Evolutionary conservation across 1,140 invertebrate genomes (phyloP), one percentile per base, ranked within the genome.

Genomic region (Eupeodes corollae): DNA sequence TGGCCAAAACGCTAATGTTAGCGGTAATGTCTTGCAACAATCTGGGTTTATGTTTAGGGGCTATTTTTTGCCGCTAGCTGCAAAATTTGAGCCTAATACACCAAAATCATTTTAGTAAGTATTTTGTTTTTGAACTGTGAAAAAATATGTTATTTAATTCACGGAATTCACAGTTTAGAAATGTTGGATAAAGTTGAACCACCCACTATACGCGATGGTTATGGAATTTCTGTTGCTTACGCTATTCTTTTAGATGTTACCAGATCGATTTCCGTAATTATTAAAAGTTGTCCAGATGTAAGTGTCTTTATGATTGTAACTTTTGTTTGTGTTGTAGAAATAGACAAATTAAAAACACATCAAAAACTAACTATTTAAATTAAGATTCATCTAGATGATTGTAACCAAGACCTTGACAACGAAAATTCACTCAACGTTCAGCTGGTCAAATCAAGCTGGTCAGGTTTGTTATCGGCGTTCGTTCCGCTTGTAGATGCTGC

Each of bases 181-280:
- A 88, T 94, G 84, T 70, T 95, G 54, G 94, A 98, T 58, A 92
- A 94, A 69, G 78, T 86, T 9, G 94, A 98, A 56, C 86, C 91
- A n/a, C 92, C 91, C 0, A 71, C 77, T 32, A 86, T 97, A 53
- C 87, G 89, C 12, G 91, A 97, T 55, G 93, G 93, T 9, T 98
- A 98, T 74, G 91, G 91, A 31, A 86, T 98, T 46, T 95, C 92
- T 1, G 77, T 97, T 19, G 91, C 91, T 1, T 97, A 94, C 70
- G 84, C 88, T 30, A 91, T 89, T 68, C 71, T 98, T 10, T 71
- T 95, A 54, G 92, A 96, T 61, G 83, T 93, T 47, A 86, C 89
- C 43, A 74, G 86, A 3, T 90, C 86, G 5, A 80, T 90, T 52
- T 59, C 60, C 6, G 55, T 60, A 6, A 63, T 66, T n/a, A 63